A percentile compares a stretch with the other conserved stretches of the same genome.
Evolutionary conservation across 2,888 invertebrate species (phyloP).

Genomic region (Nomada flava): DNA sequence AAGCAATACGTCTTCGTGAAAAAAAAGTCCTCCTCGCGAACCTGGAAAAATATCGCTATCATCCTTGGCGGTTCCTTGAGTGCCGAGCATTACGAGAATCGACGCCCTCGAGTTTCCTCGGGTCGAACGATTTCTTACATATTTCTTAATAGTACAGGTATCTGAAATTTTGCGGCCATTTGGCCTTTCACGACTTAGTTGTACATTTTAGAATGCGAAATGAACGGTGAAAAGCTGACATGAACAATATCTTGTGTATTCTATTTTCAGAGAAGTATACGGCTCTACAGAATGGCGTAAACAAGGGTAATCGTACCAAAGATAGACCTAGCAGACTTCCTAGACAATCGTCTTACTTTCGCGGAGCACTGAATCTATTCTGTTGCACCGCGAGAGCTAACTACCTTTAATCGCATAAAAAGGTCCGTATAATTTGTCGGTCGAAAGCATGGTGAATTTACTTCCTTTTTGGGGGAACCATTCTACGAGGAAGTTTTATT

Average conservation of each 20-base stretch:
- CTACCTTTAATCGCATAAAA: slow-evolving; percentile 24
- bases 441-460: background rate
- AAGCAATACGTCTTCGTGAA: background rate
- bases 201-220: background rate
- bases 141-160: too few relatives aligned
- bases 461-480: background rate
- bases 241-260: slow-evolving; percentile 1
- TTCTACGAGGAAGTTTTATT: background rate
- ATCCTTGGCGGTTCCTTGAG: background rate
- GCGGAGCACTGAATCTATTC: slow-evolving; percentile 76
- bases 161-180: background rate
- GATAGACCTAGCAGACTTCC: slow-evolving; percentile 74
- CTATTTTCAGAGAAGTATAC: slow-evolving; percentile 76
- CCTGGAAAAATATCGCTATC: background rate
- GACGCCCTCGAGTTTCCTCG: background rate
- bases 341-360: slow-evolving; percentile 80
- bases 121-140: too few relatives aligned
- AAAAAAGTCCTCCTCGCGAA: background rate
- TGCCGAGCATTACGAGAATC: background rate
- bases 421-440: background rate
- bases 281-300: slow-evolving; percentile 79
- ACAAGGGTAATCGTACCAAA: slow-evolving; percentile 76
- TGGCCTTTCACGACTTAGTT: background rate
- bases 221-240: background rate
- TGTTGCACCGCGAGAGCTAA: slow-evolving; percentile 50